phyloP scores from a whole-genome alignment of 2,113 vertebrate genomes.

The human region GRCh38 chr11:73705001-73705500 shows the following conservation, averaged over 20 bases:
- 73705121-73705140: neutral
- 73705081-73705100: neutral
- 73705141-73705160: neutral
- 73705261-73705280: neutral
- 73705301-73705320: too few relatives aligned
- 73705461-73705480: too few relatives aligned
- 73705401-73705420: too few relatives aligned
- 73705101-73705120: neutral
- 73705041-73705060: neutral
- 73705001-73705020: too few relatives aligned
- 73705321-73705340: too few relatives aligned
- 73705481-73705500: too few relatives aligned
- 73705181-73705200: neutral
- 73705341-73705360: too few relatives aligned
- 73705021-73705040: neutral
- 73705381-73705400: too few relatives aligned
- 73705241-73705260: constrained; percentile 1
- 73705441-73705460: too few relatives aligned
- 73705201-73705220: neutral
- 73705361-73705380: too few relatives aligned
- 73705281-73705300: too few relatives aligned
- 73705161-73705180: neutral
- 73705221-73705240: neutral
- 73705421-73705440: too few relatives aligned
- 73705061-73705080: neutral